A percentile compares a stretch with the other conserved stretches of the same genome.
These are phyloP conservation scores for Anthopleura sola DNA, from an alignment of 64 coral and sea anemone genomes.

Conservation along the genomic window DNA sequence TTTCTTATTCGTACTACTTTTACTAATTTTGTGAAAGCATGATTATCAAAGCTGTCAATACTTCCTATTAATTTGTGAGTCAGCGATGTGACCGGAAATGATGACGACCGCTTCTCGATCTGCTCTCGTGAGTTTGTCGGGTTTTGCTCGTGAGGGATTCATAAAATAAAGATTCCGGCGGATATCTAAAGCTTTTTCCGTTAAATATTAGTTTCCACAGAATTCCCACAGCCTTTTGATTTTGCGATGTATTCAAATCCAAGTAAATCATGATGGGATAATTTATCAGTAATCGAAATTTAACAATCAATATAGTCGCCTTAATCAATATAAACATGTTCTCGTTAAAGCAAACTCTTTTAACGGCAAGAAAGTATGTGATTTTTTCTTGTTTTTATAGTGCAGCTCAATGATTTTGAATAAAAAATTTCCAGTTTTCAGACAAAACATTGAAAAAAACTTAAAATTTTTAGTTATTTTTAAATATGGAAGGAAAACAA, in stretches of 20 bases:
- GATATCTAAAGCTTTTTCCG: not conserved
- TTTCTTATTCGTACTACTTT: no score
- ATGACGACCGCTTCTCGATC: not conserved
- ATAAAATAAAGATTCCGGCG: not conserved
- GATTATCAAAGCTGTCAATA: not conserved
- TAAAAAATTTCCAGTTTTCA: no score
- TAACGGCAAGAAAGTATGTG: no score
- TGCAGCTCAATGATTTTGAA: no score
- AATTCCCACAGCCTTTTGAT: not conserved
- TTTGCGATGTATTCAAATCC: not conserved
- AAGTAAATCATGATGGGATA: not conserved
- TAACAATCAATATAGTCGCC: no score
- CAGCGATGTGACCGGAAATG: not conserved
- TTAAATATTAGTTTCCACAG: not conserved
- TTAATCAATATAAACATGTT: no score
- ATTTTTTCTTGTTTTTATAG: no score
- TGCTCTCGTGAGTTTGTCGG: not conserved
- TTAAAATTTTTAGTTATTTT: no score
- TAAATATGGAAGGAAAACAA: no score
- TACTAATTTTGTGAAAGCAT: not conserved
- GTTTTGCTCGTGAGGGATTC: not conserved
- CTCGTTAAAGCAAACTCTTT: no score
- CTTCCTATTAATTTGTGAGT: not conserved
- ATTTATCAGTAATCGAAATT: no score
- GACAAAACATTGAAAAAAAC: no score